Percentiles rank a stretch among this genome's conserved stretches.
phyloP scores from a whole-genome alignment of 2,797 vertebrate genomes.

The Aulostomus chinensis region DNA sequence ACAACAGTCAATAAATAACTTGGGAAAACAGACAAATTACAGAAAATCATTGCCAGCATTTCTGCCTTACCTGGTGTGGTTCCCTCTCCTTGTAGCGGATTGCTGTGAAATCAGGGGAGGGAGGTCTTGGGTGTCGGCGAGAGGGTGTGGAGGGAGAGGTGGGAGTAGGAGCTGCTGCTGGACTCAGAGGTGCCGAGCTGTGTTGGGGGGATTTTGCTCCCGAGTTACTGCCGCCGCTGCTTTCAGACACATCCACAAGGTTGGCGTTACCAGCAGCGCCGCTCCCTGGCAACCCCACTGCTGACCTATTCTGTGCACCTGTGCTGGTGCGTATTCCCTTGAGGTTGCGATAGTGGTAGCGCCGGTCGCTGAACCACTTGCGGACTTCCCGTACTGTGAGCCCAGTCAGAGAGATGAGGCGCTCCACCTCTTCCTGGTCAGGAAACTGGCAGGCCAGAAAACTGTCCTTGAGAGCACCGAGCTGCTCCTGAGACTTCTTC shows the following conservation, averaged over 20 bases:
- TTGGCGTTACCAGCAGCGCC: slow-evolving; percentile 41
- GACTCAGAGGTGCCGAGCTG: slow-evolving; percentile 69
- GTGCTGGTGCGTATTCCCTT: slow-evolving; percentile 72
- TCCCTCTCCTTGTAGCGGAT: slow-evolving; percentile 95
- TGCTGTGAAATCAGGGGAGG: slow-evolving; percentile 90
- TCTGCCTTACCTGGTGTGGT: slow-evolving; percentile 89
- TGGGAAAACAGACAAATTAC: not conserved
- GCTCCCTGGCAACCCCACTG: slow-evolving; percentile 18
- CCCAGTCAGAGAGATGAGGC: slow-evolving; percentile 90
- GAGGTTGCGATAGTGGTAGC: slow-evolving; percentile 93
- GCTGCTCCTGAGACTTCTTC: slow-evolving; percentile 96
- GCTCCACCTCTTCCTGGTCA: slow-evolving; percentile 91
- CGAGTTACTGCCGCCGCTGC: slow-evolving; percentile 17
- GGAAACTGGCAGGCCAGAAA: slow-evolving; percentile 92
- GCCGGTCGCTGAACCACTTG: slow-evolving; percentile 97
- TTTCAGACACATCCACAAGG: slow-evolving; percentile 74
- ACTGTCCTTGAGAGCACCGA: slow-evolving; percentile 91
- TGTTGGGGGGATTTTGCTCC: slow-evolving; percentile 72
- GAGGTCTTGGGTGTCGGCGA: slow-evolving; percentile 84
- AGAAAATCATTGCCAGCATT: too few relatives aligned
- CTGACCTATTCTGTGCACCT: slow-evolving; percentile 48
- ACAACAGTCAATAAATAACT: slow-evolving; percentile 1
- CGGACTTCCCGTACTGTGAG: slow-evolving; percentile 92
- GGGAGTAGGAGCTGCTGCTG: slow-evolving; percentile 70
- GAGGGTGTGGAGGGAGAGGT: slow-evolving; percentile 80